Evolutionary conservation across 2,888 invertebrate genomes (phyloP).

Genomic region (Leptothorax acervorum): DNA sequence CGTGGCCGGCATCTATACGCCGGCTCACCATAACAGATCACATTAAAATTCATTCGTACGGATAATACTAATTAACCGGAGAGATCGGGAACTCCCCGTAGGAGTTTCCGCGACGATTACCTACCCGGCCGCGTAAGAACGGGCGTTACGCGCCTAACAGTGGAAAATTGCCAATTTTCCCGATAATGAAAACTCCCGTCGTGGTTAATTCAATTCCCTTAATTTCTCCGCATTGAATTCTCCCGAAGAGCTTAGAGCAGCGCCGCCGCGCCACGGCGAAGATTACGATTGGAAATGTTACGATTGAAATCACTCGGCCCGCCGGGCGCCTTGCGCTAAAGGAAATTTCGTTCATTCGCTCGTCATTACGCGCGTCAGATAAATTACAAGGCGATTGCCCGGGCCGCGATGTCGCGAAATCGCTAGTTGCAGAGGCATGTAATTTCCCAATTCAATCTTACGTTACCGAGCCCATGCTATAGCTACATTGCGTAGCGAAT

Average conservation of each 20-base stretch:
- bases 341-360: conserved; percentile 60
- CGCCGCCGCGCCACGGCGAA: conserved; percentile 66
- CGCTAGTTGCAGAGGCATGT: conserved; percentile 48
- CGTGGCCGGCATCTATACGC: conserved; percentile 37
- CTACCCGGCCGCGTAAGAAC: conserved; percentile 69
- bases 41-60: conserved; percentile 71
- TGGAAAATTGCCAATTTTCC: conserved; percentile 84
- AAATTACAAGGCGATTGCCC: conserved; percentile 64
- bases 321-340: conserved; percentile 53
- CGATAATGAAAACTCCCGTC: conserved; percentile 84
- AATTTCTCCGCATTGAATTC: conserved; percentile 82
- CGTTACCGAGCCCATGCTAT: conserved; percentile 20
- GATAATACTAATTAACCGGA: conserved; percentile 74
- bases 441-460: conserved; percentile 58
- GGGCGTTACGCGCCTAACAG: conserved; percentile 78
- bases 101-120: conserved; percentile 77
- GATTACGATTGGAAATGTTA: conserved; percentile 73
- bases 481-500: conserved; percentile 33
- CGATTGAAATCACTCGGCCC: conserved; percentile 64
- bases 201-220: conserved; percentile 83
- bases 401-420: conserved; percentile 54
- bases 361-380: conserved; percentile 56
- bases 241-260: conserved; percentile 65
- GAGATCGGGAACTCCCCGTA: conserved; percentile 70
- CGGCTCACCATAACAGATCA: conserved; percentile 62